Conservation (phyloP, 2,797 vertebrate genomes). For the Lutjanus argentimaculatus region DNA sequence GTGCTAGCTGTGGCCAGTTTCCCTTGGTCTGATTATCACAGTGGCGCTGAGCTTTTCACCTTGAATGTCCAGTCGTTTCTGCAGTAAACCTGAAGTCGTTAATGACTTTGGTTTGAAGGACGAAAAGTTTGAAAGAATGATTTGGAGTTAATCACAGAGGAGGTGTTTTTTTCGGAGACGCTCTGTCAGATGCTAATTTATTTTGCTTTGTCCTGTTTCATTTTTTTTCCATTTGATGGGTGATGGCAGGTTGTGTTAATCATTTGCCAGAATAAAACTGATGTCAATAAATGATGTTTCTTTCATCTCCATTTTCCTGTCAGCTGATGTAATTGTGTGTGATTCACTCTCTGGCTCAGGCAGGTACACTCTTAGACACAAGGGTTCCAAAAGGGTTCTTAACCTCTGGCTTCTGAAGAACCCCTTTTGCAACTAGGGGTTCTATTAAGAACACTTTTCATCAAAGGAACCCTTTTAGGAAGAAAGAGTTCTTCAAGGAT, state of each 20-base stretch:
- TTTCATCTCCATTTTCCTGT: conserved; percentile 23
- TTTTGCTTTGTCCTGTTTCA: conserved; percentile 15
- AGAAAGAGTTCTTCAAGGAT: no score
- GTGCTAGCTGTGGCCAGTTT: conserved; percentile 34
- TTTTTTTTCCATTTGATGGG: conserved; percentile 25
- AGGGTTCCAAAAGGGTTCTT: no score
- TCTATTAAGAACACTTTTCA: no score
- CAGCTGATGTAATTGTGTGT: conserved; percentile 21
- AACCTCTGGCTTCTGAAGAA: no score
- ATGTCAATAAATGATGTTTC: conserved; percentile 8
- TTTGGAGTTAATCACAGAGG: not conserved
- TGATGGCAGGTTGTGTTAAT: conserved; percentile 18
- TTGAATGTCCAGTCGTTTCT: conserved; percentile 45
- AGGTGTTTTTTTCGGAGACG: not conserved
- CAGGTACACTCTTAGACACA: not conserved
- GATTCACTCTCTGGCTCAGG: conserved; percentile 21
- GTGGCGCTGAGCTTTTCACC: conserved; percentile 57
- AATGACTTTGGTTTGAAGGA: conserved; percentile 47
- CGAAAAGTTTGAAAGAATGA: conserved; percentile 27
- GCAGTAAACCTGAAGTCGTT: conserved; percentile 18
- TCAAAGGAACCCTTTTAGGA: no score
- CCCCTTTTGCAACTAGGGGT: no score
- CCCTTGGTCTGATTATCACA: conserved; percentile 57
- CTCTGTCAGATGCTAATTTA: not conserved
- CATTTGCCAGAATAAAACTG: conserved; percentile 22